Evolutionary conservation across 2,797 vertebrate genomes (phyloP), one percentile per base, ranked within the genome.

Genomic region (Pangasius sanitwongsei): DNA sequence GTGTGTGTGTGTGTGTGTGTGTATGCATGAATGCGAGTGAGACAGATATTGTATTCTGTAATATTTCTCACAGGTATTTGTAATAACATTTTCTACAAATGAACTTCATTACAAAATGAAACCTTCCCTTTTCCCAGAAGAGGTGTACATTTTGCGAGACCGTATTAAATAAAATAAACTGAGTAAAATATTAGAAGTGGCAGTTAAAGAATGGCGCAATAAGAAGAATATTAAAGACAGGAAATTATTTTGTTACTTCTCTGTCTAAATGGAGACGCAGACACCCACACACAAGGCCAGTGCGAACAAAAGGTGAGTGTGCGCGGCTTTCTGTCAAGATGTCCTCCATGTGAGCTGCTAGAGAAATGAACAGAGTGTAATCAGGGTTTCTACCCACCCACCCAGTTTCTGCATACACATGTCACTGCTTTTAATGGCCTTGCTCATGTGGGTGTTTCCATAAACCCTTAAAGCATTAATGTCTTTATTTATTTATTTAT

Each of bases 51-150:
- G 53, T 50, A n/a, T 77, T 53, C 13, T 77, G 48, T 77, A 77
- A 77, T 77, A 77, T 77, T 77, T 77, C 75, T 77, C 44, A 8
- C 48, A 77, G 28, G 25, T 44, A 48, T 50, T n/a, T n/a, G 25
- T 77, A n/a, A 50, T 31, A 53, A 53, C 44, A 77, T 77, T 53
- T 77, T 77, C 74, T n/a, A 53, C 75, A 77, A 77, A 77, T 77
- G 44, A 77, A 77, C 75, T 77, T 53, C 15, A 77, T 77, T 53
- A 77, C 75, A n/a, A n/a, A 77, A 50, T 50, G 75, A 77, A 77
- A 77, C 48, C 44, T 77, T 77, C 48, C 5, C 11, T 50, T 53
- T n/a, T 28, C 41, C 75, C 75, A 16, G 15, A n/a, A 28, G 44
- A 16, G 28, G 74, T 53, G 72, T 75, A 75, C 23, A 75, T 48